Conservation (phyloP, 2,888 invertebrate genomes). For the Phaonia tiefii region DNA sequence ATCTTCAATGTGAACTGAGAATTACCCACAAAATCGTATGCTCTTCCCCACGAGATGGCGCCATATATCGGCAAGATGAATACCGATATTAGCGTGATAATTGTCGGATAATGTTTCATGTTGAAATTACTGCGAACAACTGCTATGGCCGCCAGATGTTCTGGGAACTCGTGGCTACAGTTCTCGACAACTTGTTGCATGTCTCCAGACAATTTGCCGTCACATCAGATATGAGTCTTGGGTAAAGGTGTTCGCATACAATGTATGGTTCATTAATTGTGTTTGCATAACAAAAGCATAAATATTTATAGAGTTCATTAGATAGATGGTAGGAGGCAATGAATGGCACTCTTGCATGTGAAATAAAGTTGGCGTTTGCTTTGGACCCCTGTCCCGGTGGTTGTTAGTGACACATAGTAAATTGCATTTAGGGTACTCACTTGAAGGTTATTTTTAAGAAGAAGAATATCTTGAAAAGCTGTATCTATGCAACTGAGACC, state of each 20-base stretch:
- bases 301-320: conserved; percentile 38
- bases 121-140: conserved; percentile 36
- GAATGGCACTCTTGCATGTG: neutral
- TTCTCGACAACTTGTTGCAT: conserved; percentile 51
- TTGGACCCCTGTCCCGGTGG: neutral
- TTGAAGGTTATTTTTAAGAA: too few relatives aligned
- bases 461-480: too few relatives aligned
- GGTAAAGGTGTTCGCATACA: neutral
- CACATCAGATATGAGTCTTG: neutral
- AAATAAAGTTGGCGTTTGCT: neutral
- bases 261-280: conserved; percentile 47
- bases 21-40: neutral
- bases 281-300: conserved; percentile 51
- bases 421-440: neutral
- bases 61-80: neutral
- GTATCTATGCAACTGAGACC: too few relatives aligned
- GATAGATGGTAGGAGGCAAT: neutral
- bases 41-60: neutral
- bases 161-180: neutral
- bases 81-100: neutral
- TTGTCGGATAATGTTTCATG: conserved; percentile 41
- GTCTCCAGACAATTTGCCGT: conserved; percentile 53
- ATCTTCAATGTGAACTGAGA: conserved; percentile 47
- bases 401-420: neutral
- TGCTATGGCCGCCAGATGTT: neutral